Conservation (phyloP, 2,113 vertebrate genomes). For the Bufo bufo region DNA sequence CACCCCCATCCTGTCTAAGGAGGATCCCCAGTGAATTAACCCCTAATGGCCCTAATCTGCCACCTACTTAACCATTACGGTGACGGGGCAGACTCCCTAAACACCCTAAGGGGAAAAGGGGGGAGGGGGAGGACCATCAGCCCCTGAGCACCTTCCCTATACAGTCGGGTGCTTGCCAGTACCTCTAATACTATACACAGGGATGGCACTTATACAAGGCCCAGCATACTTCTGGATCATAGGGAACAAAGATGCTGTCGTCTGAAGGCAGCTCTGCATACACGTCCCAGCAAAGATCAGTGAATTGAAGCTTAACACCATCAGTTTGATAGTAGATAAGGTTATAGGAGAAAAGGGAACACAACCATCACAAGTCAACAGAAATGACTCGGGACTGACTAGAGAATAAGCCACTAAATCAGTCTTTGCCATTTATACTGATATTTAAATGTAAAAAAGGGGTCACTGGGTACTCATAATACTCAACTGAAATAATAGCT, state of each 20-base stretch:
- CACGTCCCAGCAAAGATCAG: neutral
- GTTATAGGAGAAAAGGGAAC: neutral
- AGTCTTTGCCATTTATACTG: too few species aligned
- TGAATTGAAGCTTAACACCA: neutral
- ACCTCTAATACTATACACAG: neutral
- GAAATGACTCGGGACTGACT: neutral
- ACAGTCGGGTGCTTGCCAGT: neutral
- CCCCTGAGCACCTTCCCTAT: too few species aligned
- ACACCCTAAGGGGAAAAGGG: too few species aligned
- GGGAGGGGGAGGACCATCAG: too few species aligned
- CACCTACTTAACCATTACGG: too few species aligned
- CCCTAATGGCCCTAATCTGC: too few species aligned
- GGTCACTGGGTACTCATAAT: neutral
- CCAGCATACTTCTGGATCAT: neutral
- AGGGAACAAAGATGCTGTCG: slow-evolving; percentile 2
- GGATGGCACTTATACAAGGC: neutral
- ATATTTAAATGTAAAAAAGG: neutral
- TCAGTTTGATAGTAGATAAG: neutral
- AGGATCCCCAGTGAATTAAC: too few species aligned
- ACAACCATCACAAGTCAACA: neutral
- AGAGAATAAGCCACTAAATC: neutral
- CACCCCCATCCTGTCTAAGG: too few species aligned
- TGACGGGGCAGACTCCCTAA: too few species aligned
- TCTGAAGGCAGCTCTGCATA: neutral
- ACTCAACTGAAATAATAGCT: too few species aligned